Conservation (phyloP, 2,797 vertebrate genomes). For the Pangasius macronema region DNA sequence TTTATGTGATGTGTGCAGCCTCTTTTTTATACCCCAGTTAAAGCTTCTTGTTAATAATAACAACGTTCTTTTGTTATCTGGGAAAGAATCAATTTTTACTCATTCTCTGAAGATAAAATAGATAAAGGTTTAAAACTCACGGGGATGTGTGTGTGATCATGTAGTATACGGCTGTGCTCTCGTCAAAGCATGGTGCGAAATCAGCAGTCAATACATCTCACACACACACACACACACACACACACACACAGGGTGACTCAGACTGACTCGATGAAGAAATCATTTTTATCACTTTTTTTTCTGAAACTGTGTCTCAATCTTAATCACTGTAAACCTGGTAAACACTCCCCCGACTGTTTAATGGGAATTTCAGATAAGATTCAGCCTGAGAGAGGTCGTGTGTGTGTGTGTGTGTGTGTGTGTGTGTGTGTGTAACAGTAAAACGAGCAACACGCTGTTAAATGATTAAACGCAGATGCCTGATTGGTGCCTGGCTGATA, state of each 20-base stretch:
- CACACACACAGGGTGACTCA: background rate
- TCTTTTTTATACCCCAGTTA: background rate
- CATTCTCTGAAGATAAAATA: background rate
- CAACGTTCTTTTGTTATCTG: background rate
- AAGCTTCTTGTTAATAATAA: background rate
- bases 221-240: background rate
- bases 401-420: background rate
- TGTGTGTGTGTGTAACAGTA: background rate
- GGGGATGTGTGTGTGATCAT: no score
- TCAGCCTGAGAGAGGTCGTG: background rate
- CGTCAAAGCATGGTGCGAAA: background rate
- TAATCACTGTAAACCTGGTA: background rate
- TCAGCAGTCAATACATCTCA: background rate
- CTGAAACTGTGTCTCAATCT: background rate
- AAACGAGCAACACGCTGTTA: background rate
- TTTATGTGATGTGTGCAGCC: background rate
- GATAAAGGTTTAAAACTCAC: background rate
- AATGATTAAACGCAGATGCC: background rate
- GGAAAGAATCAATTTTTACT: background rate
- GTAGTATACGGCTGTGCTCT: no score
- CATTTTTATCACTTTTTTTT: background rate
- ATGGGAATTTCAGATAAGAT: background rate
- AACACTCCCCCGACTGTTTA: background rate
- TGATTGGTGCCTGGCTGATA: background rate
- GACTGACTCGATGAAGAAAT: background rate